Evolutionary conservation across 2,113 vertebrate species (phyloP), one percentile per base, ranked within the genome.

Genomic region (Xenopus borealis): DNA sequence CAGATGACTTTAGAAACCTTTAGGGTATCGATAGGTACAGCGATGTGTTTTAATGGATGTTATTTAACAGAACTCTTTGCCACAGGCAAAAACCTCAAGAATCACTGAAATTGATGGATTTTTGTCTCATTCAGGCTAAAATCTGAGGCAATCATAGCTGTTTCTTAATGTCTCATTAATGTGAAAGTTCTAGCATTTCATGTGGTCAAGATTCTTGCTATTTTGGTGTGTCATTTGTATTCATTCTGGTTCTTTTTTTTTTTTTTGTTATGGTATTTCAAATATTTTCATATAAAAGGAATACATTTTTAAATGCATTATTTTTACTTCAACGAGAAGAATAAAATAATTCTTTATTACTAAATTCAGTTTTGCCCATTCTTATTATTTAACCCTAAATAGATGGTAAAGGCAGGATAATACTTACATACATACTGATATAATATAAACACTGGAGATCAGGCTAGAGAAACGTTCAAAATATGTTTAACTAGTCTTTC

Each of bases 11-110:
- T 70, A 23, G 40, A 77, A 77, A 70, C 67, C 74, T 77, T 70
- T 77, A 77, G 74, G 74, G 74, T 70, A 77, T 70, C 67, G 52
- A 77, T 77, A 77, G 74, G 74, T 77, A 77, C 67, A 70, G 74
- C 57, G 67, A 70, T 77, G 74, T 77, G 66, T 67, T 77, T 77
- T 77, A 77, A 77, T 77, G 67, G 69, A 77, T 77, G 74, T 77
- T 77, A 77, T 70, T 77, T 77, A 77, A 77, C 66, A 64, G 74
- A 77, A 63, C 18, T 64, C 74, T 45, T 70, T 77, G 74, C 74
- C 74, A 77, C 62, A 16, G 67, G 74, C 74, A 77, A 77, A 27
- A 77, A 64, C 74, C 74, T 77, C 47, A 45, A 77, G 67, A 77
- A 77, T 70, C 30, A 64, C 74, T 64, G 67, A 55, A 63, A 23